phyloP scores from a whole-genome alignment of 1,140 invertebrate species.

The Yoshiicerus persimilis region DNA sequence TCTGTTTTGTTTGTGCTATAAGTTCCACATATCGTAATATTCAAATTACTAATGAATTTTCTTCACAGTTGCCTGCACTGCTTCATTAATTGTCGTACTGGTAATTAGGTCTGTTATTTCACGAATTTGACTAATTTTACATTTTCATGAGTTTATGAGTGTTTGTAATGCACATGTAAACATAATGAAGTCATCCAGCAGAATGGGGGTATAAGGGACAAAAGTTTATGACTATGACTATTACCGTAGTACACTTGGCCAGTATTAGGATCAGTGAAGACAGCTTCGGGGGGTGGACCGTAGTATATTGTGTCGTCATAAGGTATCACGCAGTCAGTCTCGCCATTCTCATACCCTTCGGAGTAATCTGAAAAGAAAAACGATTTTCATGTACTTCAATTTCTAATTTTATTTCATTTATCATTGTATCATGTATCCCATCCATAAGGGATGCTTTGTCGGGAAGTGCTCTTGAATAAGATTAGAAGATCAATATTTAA shows the following conservation, averaged over 20 bases:
- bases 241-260: slow-evolving; percentile 49
- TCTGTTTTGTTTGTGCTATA: no score
- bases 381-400: neutral
- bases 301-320: slow-evolving; percentile 48
- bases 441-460: neutral
- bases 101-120: neutral
- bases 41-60: neutral
- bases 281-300: slow-evolving; percentile 41
- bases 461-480: no score
- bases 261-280: slow-evolving; percentile 49
- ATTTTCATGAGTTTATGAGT: neutral
- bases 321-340: slow-evolving; percentile 47
- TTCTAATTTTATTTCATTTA: neutral
- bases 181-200: no score
- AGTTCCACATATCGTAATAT: neutral
- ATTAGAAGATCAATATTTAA: no score
- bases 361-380: slow-evolving; percentile 47
- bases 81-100: neutral
- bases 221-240: no score
- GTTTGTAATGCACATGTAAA: no score
- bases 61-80: neutral
- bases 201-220: no score
- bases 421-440: neutral
- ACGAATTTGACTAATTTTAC: neutral
- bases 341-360: slow-evolving; percentile 49